Percentiles rank a stretch among this genome's conserved stretches.
These are phyloP conservation scores for Trachelus stipa DNA, from an alignment of 2,888 invertebrate genomes.

Conservation along the genomic window DNA sequence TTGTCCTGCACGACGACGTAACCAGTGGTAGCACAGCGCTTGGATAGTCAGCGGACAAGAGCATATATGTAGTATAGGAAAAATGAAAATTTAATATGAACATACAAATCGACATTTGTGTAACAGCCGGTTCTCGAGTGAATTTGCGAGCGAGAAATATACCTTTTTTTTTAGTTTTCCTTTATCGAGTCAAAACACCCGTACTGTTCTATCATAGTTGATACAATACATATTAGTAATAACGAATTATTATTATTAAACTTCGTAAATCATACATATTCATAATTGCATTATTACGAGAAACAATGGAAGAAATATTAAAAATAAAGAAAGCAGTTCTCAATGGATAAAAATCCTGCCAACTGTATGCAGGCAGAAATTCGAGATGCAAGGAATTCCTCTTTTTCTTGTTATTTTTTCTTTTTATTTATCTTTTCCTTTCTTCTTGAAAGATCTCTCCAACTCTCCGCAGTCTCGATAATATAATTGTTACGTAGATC, in stretches of 20 bases:
- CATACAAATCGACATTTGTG: constrained; percentile 6
- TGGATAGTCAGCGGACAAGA: not conserved
- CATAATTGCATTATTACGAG: constrained; percentile 51
- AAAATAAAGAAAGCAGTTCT: constrained; percentile 22
- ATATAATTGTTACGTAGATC: not conserved
- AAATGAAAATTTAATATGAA: not conserved
- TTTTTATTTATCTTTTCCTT: too few relatives aligned
- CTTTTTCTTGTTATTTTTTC: not conserved
- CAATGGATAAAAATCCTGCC: not conserved
- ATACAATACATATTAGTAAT: constrained; percentile 39
- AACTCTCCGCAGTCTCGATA: not conserved
- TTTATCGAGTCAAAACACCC: constrained; percentile 48
- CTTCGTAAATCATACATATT: constrained; percentile 49
- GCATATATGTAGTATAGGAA: not conserved
- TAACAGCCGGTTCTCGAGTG: constrained; percentile 29
- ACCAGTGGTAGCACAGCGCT: not conserved
- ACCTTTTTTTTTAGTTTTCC: constrained; percentile 17
- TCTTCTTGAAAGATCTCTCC: not conserved
- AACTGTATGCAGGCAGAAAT: not conserved
- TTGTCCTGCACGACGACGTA: not conserved
- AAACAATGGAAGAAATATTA: constrained; percentile 22
- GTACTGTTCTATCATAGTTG: constrained; percentile 50
- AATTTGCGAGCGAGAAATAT: constrained; percentile 31
- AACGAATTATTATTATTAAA: constrained; percentile 37
- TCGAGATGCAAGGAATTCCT: not conserved